Base-by-base conservation (phyloP, 92 coral and sea anemone genomes). In the Heliopora coerulea region DNA sequence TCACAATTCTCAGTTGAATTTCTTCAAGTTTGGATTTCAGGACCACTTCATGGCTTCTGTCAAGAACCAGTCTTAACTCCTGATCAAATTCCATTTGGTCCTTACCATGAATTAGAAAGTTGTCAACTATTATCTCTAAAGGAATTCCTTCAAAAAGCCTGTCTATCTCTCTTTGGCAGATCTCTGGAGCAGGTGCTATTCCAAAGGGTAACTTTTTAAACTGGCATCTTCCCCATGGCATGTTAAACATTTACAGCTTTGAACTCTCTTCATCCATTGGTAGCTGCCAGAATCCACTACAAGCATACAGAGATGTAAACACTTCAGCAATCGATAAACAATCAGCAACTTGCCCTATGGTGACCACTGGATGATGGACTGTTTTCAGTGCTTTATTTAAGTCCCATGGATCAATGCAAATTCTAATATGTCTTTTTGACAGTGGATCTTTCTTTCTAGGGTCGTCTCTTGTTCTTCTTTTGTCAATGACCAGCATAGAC, bases 121-220 rank as follows among this genome's bases (percentile, higher is more conserved):
- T 78, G 57, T 86, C 84, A 15, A 78, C 68, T 23, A 86, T 86
- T 35, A 82, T 82, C 26, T 78, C 84, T 13, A 82, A 78, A 20
- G 84, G 81, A 0, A 82, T 61, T 65, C 79, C 83, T 76, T 33
- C 56, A 33, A 86, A 83, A 13, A 86, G 81, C 40, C 82, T 54
- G 26, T 50, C 84, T 81, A 86, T 83, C 60, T 83, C 84, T 41
- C 87, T 61, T 54, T 86, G 85, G 75, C 83, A 83, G 23, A 86
- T 70, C 57, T 83, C 87, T 17, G 79, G 82, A 0, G 75, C 84
- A 0, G 82, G 26, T 24, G 59, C 54, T 21, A 86, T 86, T 19
- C 78, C 86, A 70, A 78, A 56, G 13, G 89, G 80, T 25, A 86
- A 77, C 52, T 86, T 49, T 0, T 75, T 60, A n/a, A 81, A 77